Conservation (phyloP, 1,140 invertebrate species). For the Drosophila leontia region DNA sequence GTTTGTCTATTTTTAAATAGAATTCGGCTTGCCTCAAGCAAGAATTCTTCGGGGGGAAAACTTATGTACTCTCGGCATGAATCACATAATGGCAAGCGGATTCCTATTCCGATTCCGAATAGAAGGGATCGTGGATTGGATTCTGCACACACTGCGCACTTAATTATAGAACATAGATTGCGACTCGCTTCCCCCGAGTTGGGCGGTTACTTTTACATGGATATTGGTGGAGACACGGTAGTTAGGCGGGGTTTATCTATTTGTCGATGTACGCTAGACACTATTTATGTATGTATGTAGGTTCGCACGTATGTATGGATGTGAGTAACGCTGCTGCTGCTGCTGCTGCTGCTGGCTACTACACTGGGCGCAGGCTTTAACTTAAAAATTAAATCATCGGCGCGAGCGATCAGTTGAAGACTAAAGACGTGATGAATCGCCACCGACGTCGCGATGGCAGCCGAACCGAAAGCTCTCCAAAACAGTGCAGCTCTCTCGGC, state of each 20-base stretch:
- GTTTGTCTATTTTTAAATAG: constrained; percentile 75
- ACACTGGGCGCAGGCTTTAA: constrained; percentile 60
- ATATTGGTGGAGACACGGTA: constrained; percentile 22
- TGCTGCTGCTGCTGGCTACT: constrained; percentile 30
- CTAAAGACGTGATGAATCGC: constrained; percentile 77
- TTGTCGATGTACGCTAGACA: constrained; percentile 45
- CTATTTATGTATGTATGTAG: constrained; percentile 48
- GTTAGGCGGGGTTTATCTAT: constrained; percentile 40
- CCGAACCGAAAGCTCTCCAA: constrained; percentile 53
- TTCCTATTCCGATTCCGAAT: constrained; percentile 23
- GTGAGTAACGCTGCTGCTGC: constrained; percentile 59
- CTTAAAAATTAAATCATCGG: constrained; percentile 84
- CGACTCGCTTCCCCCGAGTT: constrained; percentile 9
- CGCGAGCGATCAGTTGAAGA: constrained; percentile 82
- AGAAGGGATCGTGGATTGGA: constrained; percentile 24
- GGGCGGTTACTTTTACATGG: constrained; percentile 25
- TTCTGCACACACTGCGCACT: constrained; percentile 31
- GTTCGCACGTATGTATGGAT: constrained; percentile 61
- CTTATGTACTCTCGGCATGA: constrained; percentile 49
- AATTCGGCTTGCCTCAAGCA: constrained; percentile 60
- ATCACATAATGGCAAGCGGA: constrained; percentile 57
- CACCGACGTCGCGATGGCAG: constrained; percentile 17
- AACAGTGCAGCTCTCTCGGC: constrained; percentile 19
- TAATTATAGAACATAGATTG: constrained; percentile 8
- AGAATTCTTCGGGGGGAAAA: constrained; percentile 35